Conservation (phyloP, 1,140 invertebrate species). For the Eurosta solidaginis region DNA sequence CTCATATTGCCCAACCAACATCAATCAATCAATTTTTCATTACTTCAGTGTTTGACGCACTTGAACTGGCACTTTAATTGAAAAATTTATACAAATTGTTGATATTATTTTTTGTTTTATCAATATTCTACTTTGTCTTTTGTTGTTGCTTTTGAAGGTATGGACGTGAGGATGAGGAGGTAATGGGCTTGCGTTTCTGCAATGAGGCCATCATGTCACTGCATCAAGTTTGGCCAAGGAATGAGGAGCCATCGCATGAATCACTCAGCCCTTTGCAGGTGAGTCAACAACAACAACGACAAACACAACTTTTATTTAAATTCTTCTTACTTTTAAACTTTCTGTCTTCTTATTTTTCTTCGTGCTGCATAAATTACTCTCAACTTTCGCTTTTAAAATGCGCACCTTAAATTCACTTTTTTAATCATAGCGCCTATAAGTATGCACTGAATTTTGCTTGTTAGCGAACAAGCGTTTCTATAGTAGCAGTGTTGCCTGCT, state of each 20-base stretch:
- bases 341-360: neutral
- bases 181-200: slow-evolving; percentile 90
- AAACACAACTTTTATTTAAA: neutral
- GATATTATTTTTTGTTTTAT: neutral
- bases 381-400: neutral
- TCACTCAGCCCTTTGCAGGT: slow-evolving; percentile 76
- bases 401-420: too few relatives aligned
- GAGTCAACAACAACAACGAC: slow-evolving; percentile 39
- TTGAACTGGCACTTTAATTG: neutral
- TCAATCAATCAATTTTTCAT: neutral
- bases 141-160: slow-evolving; percentile 67
- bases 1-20: too few relatives aligned
- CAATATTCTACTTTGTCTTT: neutral
- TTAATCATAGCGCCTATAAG: too few relatives aligned
- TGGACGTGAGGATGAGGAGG: slow-evolving; percentile 88
- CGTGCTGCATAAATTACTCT: neutral
- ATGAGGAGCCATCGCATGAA: slow-evolving; percentile 62
- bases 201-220: slow-evolving; percentile 88
- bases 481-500: too few relatives aligned
- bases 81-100: neutral
- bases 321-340: neutral
- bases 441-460: too few relatives aligned
- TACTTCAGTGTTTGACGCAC: neutral
- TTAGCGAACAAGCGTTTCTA: too few relatives aligned
- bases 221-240: slow-evolving; percentile 77